Percentiles rank a stretch among this genome's conserved stretches.
Conservation (phyloP, 2,113 vertebrate genomes). For the Gymnobelideus leadbeateri region DNA sequence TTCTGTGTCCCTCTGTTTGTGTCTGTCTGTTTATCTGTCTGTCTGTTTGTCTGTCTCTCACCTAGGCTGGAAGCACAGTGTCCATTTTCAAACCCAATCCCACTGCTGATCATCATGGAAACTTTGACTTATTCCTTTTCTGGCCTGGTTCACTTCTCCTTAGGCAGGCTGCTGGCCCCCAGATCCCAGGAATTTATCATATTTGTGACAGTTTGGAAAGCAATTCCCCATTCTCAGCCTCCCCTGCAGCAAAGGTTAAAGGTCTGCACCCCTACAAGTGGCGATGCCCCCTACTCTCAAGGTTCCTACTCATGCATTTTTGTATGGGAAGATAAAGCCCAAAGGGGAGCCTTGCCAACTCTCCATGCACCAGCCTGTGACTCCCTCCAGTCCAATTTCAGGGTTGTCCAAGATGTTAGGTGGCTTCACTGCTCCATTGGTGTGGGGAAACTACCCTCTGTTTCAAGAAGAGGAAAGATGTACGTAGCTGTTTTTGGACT, state of each 20-base stretch:
- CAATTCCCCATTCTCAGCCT: neutral
- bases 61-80: neutral
- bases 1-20: neutral
- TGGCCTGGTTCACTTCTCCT: neutral
- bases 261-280: neutral
- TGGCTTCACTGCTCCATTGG: neutral
- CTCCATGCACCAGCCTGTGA: neutral
- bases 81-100: neutral
- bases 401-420: slow-evolving; percentile 33
- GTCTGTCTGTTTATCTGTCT: no score
- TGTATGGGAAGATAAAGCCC: neutral
- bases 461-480: neutral
- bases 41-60: neutral
- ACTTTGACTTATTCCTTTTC: neutral
- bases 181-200: neutral
- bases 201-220: neutral
- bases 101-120: neutral
- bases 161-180: neutral
- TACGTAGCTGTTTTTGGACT: neutral
- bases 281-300: neutral
- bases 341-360: neutral
- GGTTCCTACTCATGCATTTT: neutral
- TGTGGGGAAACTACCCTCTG: neutral
- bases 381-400: neutral
- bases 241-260: neutral